Evolutionary conservation across 2,888 invertebrate species (phyloP).

Genomic region (Tenthredo distinguenda): DNA sequence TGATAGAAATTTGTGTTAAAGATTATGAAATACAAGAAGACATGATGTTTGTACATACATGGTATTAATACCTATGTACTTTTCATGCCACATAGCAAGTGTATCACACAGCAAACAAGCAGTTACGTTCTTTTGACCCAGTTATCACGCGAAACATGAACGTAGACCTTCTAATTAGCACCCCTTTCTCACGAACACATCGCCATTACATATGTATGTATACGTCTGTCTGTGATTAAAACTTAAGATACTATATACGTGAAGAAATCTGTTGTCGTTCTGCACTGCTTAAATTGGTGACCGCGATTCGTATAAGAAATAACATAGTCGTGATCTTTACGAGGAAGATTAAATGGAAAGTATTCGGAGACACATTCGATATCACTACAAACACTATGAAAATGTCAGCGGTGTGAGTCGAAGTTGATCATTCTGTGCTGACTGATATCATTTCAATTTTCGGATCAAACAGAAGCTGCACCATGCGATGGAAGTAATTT

Average conservation of each 20-base stretch:
- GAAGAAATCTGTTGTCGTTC: not conserved
- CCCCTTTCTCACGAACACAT: not conserved
- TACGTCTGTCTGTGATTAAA: not conserved
- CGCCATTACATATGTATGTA: not conserved
- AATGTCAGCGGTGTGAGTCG: not conserved
- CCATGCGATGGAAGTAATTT: not conserved
- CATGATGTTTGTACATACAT: not conserved
- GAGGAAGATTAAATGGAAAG: not conserved
- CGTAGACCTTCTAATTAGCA: constrained; percentile 24
- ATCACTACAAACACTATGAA: not conserved
- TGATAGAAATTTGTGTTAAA: not conserved
- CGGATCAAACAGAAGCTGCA: too few species aligned
- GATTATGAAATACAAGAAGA: not conserved
- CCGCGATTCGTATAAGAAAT: not conserved
- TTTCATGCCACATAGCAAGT: not conserved
- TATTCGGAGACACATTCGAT: not conserved
- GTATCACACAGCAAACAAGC: not conserved
- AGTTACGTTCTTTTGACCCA: not conserved
- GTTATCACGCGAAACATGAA: not conserved
- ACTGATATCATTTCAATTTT: too few species aligned
- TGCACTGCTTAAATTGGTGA: not conserved
- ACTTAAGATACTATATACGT: not conserved
- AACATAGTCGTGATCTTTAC: not conserved
- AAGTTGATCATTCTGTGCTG: too few species aligned
- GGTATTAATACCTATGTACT: not conserved